These are phyloP conservation scores for Vulpes vulpes DNA, from an alignment of 2,113 vertebrate genomes.

Conservation along the genomic window DNA sequence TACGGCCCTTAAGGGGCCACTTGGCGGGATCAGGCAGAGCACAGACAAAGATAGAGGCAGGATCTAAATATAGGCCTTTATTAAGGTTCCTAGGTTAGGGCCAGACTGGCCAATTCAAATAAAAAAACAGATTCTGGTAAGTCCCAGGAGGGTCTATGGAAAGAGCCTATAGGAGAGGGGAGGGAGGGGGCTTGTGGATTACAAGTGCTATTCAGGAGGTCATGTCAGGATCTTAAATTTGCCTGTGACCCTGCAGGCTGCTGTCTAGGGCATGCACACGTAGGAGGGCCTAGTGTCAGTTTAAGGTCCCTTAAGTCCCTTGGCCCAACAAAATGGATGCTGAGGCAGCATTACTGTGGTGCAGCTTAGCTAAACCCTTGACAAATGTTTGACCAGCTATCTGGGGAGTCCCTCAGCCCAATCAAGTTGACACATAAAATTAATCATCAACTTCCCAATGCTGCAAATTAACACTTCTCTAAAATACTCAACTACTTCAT, in stretches of 20 bases:
- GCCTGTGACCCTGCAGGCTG: neutral
- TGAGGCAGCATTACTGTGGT: neutral
- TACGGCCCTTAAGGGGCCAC: neutral
- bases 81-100: neutral
- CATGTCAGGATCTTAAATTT: neutral
- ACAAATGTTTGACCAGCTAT: neutral
- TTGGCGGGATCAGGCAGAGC: neutral
- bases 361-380: neutral
- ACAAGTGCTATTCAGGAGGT: neutral
- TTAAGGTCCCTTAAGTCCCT: neutral
- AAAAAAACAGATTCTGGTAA: neutral
- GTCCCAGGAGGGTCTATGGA: neutral
- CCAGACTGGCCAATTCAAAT: neutral
- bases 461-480: neutral
- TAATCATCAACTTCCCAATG: neutral
- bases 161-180: neutral
- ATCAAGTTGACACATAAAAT: neutral
- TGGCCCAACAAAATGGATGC: neutral
- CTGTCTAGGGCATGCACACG: too few relatives aligned
- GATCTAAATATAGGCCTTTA: neutral
- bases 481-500: neutral
- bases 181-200: neutral
- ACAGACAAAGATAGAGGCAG: neutral
- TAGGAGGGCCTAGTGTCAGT: neutral
- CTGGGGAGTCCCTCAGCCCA: neutral